phyloP scores from a whole-genome alignment of 2,888 invertebrate genomes.

The Linnaemya tessellans region DNA sequence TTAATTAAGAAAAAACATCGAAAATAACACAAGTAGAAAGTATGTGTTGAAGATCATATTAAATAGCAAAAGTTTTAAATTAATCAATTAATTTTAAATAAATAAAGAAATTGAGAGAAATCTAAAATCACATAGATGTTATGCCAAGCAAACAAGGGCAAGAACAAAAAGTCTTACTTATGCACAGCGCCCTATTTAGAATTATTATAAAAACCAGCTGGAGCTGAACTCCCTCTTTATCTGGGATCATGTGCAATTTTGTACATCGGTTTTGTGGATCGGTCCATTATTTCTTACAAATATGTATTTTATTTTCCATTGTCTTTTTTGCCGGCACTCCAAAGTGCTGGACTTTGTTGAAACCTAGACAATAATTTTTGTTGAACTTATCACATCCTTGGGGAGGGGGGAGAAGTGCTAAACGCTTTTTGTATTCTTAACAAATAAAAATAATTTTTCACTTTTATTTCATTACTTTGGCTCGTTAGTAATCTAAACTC shows the following conservation, averaged over 20 bases:
- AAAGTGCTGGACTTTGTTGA: too few species aligned
- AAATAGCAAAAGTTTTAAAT: not conserved
- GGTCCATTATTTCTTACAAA: too few species aligned
- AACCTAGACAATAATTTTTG: constrained; percentile 15
- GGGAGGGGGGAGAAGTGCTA: too few species aligned
- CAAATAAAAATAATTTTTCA: constrained; percentile 51
- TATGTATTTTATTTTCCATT: too few species aligned
- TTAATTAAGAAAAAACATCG: not conserved
- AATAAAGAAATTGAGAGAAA: not conserved
- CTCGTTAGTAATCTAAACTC: constrained; percentile 64
- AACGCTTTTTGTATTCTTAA: not conserved
- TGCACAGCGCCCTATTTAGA: not conserved
- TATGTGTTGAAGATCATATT: not conserved
- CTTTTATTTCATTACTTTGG: constrained; percentile 56
- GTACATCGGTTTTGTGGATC: too few species aligned
- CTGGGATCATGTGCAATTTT: too few species aligned
- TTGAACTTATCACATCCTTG: constrained; percentile 22
- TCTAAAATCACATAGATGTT: not conserved
- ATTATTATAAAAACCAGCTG: too few species aligned
- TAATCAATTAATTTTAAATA: constrained; percentile 2
- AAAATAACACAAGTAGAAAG: not conserved
- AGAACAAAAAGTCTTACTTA: not conserved
- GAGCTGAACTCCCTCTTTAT: too few species aligned
- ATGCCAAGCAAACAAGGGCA: too few species aligned
- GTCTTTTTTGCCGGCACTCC: too few species aligned